phyloP scores from a whole-genome alignment of 2,797 vertebrate species.

The Apogon talboti region DNA sequence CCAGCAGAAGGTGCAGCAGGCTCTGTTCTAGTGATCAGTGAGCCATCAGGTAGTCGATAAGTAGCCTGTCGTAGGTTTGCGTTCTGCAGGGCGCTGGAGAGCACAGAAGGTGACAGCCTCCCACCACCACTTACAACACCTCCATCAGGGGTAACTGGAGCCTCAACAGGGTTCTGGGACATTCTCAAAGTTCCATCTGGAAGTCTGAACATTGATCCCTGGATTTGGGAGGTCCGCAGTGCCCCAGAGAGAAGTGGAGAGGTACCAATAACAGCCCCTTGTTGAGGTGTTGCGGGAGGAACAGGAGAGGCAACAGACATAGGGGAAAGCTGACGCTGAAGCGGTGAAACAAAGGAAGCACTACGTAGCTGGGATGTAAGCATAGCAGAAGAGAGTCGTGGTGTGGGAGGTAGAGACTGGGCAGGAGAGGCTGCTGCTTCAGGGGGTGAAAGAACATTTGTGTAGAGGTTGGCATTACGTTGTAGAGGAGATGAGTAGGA shows the following conservation, averaged over 20 bases:
- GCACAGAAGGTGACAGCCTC: slow-evolving; percentile 59
- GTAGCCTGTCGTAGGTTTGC: slow-evolving; percentile 69
- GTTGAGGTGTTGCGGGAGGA: slow-evolving; percentile 49
- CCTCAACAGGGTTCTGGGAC: slow-evolving; percentile 43
- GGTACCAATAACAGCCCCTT: slow-evolving; percentile 37
- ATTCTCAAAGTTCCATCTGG: slow-evolving; percentile 66
- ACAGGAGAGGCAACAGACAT: slow-evolving; percentile 42
- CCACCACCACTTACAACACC: slow-evolving; percentile 26
- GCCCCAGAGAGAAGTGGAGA: slow-evolving; percentile 66
- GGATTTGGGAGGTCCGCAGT: slow-evolving; percentile 67
- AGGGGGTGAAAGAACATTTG: slow-evolving; percentile 63
- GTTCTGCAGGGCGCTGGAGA: slow-evolving; percentile 80
- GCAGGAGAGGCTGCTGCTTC: slow-evolving; percentile 29
- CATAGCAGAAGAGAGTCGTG: slow-evolving; percentile 72
- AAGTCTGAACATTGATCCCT: slow-evolving; percentile 71
- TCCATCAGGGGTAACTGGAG: slow-evolving; percentile 29
- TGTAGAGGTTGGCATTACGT: slow-evolving; percentile 74
- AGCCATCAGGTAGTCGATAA: slow-evolving; percentile 76
- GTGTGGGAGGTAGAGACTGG: slow-evolving; percentile 49
- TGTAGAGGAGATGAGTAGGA: slow-evolving; percentile 74
- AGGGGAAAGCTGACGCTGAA: slow-evolving; percentile 70
- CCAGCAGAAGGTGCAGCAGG: slow-evolving; percentile 45
- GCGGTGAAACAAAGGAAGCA: slow-evolving; percentile 75
- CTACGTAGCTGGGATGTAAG: slow-evolving; percentile 77
- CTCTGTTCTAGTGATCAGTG: slow-evolving; percentile 70